A percentile compares a stretch with the other conserved stretches of the same genome.
phyloP scores from a whole-genome alignment of 1,140 invertebrate species.

The Steinernema feltiae region DNA sequence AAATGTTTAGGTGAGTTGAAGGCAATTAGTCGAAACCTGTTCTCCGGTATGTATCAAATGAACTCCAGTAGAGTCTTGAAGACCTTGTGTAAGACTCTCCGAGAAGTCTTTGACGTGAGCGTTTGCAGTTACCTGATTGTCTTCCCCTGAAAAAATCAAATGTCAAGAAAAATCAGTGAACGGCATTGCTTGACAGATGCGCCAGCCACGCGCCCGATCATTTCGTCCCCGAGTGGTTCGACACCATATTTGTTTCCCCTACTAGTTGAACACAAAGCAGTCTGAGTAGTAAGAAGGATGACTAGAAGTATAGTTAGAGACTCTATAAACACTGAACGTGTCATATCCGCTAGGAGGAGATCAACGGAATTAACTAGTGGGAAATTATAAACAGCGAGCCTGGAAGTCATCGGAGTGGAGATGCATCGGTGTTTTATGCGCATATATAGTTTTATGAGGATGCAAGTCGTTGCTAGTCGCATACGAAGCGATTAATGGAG shows the following conservation, averaged over 20 bases:
- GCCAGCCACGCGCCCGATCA: background rate
- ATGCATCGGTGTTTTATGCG: background rate
- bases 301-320: background rate
- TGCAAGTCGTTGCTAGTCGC: too few species aligned
- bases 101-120: slow-evolving; percentile 57
- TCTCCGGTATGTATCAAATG: slow-evolving; percentile 58
- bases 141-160: slow-evolving; percentile 36
- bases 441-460: too few species aligned
- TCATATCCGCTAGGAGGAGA: background rate
- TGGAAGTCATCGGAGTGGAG: background rate
- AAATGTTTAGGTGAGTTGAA: background rate
- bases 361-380: too few species aligned
- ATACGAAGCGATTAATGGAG: too few species aligned
- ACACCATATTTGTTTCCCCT: background rate
- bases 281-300: background rate
- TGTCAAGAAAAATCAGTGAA: background rate
- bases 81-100: slow-evolving; percentile 54
- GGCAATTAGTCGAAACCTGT: slow-evolving; percentile 27
- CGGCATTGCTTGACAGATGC: background rate
- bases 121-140: slow-evolving; percentile 43
- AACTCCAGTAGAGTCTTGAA: slow-evolving; percentile 53
- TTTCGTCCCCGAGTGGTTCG: background rate
- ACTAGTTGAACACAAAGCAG: background rate
- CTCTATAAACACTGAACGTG: background rate
- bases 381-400: too few species aligned